Evolutionary conservation across 35 echinoderm and acorn worm genomes (phyloP).

Genomic region (Ophioderma brevispina): DNA sequence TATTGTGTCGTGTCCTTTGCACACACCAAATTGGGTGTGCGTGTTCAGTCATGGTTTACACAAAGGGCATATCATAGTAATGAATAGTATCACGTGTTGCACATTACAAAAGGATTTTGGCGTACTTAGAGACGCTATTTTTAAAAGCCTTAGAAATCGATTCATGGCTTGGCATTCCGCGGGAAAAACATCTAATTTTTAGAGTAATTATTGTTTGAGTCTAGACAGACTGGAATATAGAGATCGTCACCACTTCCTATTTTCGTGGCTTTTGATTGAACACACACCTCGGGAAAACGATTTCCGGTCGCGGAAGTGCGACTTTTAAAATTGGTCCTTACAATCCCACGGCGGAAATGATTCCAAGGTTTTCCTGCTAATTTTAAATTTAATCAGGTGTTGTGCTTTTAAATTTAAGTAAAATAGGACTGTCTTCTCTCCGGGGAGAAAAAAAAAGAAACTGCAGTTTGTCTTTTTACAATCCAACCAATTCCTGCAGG

Average conservation of each 20-base stretch:
- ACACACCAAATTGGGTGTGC: neutral
- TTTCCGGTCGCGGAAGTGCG: neutral
- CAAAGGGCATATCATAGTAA: neutral
- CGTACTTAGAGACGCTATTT: slow-evolving; percentile 1
- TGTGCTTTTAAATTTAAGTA: too few relatives aligned
- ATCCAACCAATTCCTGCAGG: too few relatives aligned
- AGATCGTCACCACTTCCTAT: neutral
- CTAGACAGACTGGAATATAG: too few relatives aligned
- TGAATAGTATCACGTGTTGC: neutral
- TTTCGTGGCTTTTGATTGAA: neutral
- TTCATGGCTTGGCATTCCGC: neutral
- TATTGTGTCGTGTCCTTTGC: neutral
- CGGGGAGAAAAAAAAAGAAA: too few relatives aligned
- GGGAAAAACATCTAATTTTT: neutral
- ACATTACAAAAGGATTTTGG: neutral
- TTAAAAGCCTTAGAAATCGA: neutral
- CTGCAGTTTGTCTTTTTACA: too few relatives aligned
- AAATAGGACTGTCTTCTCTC: too few relatives aligned
- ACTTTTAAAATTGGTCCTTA: too few relatives aligned
- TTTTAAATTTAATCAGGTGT: too few relatives aligned
- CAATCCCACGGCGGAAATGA: too few relatives aligned
- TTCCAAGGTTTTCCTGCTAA: too few relatives aligned
- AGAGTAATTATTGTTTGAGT: too few relatives aligned
- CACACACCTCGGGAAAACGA: neutral
- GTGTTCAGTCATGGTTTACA: slow-evolving; percentile 1